Conservation (phyloP, 2,797 vertebrate genomes). For the Sebastes paucispinis region DNA sequence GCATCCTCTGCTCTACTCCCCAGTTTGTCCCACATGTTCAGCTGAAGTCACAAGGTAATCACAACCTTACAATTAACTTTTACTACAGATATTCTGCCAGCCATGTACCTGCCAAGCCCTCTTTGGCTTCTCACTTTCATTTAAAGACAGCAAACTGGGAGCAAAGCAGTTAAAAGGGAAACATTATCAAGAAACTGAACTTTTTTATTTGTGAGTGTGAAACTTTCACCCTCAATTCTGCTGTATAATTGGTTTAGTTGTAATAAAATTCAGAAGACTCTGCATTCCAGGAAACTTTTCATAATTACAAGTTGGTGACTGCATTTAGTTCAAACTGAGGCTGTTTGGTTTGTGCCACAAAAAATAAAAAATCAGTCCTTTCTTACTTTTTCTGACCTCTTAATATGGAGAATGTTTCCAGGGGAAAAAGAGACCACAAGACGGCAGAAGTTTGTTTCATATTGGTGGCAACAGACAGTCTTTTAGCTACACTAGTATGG, state of each 20-base stretch:
- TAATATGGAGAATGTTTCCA: neutral
- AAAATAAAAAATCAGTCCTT: neutral
- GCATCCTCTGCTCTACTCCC: neutral
- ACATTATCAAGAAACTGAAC: neutral
- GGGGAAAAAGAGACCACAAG: neutral
- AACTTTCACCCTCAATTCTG: neutral
- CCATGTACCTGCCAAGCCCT: neutral
- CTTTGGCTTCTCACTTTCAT: neutral
- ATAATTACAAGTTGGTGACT: neutral
- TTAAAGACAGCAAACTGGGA: neutral
- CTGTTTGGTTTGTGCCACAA: neutral
- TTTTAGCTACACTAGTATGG: neutral
- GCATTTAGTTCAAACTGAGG: neutral
- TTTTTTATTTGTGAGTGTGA: neutral
- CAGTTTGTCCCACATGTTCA: neutral
- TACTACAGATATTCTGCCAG: neutral
- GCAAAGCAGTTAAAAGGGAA: slow-evolving; percentile 25
- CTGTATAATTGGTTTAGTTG: neutral
- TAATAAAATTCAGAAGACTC: neutral
- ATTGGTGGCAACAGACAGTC: neutral
- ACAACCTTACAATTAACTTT: neutral
- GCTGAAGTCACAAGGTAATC: neutral
- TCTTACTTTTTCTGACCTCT: neutral
- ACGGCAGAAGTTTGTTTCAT: neutral
- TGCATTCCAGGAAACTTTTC: neutral